Conservation (phyloP, 2,797 vertebrate species). For the Merluccius polli region DNA sequence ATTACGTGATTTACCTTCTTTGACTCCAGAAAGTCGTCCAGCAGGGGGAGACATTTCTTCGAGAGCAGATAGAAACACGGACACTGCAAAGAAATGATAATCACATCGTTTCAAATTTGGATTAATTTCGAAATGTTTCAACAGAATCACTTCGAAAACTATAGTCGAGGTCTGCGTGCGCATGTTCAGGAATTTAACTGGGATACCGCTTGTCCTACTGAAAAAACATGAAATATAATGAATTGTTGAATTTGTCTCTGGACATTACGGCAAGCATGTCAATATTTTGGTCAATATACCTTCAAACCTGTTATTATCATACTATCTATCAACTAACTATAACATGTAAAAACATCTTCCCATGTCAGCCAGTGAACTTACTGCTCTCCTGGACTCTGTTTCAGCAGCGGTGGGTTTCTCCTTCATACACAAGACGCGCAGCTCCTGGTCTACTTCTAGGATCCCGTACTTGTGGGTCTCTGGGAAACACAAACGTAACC, state of each 20-base stretch:
- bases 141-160: neutral
- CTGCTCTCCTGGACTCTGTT: conserved; percentile 74
- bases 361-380: conserved; percentile 45
- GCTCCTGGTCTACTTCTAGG: conserved; percentile 71
- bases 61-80: conserved; percentile 80
- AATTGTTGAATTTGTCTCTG: neutral
- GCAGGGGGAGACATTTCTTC: conserved; percentile 64
- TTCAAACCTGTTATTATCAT: neutral
- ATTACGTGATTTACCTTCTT: conserved; percentile 67
- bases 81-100: conserved; percentile 63
- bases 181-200: neutral
- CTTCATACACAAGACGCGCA: conserved; percentile 66
- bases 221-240: neutral
- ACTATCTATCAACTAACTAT: neutral
- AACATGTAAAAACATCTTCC: neutral
- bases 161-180: neutral
- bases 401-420: conserved; percentile 76
- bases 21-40: conserved; percentile 73
- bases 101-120: neutral
- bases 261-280: neutral
- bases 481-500: conserved; percentile 31
- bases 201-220: neutral
- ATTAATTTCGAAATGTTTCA: neutral
- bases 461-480: conserved; percentile 80
- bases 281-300: neutral